These are phyloP conservation scores for Xestia ashworthii DNA, from an alignment of 2,888 invertebrate species.

Conservation along the genomic window DNA sequence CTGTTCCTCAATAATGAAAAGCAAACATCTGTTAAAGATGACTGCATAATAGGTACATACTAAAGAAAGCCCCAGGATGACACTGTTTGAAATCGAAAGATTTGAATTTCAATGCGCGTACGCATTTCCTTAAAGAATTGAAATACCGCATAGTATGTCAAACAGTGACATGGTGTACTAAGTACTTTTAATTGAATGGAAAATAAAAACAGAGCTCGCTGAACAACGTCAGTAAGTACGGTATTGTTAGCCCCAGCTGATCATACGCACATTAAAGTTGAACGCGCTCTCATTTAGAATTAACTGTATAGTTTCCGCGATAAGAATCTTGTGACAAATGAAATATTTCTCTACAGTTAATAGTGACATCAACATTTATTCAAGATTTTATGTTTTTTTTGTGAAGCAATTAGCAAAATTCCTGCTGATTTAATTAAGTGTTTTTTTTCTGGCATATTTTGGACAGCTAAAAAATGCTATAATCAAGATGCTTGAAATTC, in stretches of 20 bases:
- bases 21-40: background rate
- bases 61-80: conserved; percentile 5
- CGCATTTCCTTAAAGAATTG: conserved; percentile 14
- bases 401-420: conserved; percentile 48
- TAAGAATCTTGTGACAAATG: conserved; percentile 53
- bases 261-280: conserved; percentile 33
- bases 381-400: conserved; percentile 20
- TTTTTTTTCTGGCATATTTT: conserved; percentile 28
- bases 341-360: conserved; percentile 47
- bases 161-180: conserved; percentile 33
- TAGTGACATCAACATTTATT: conserved; percentile 40
- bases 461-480: conserved; percentile 1
- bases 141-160: conserved; percentile 24
- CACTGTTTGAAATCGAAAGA: conserved; percentile 12
- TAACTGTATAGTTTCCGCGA: conserved; percentile 56
- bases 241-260: conserved; percentile 16
- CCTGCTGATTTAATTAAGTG: conserved; percentile 39
- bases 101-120: conserved; percentile 28
- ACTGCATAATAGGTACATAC: background rate
- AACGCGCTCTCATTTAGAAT: conserved; percentile 35
- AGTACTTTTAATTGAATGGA: conserved; percentile 22
- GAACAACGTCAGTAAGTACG: background rate
- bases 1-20: background rate
- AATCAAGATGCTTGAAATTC: background rate
- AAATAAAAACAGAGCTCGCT: conserved; percentile 21